These are phyloP conservation scores for Eilema depressum DNA, from an alignment of 2,888 invertebrate species.

Conservation along the genomic window DNA sequence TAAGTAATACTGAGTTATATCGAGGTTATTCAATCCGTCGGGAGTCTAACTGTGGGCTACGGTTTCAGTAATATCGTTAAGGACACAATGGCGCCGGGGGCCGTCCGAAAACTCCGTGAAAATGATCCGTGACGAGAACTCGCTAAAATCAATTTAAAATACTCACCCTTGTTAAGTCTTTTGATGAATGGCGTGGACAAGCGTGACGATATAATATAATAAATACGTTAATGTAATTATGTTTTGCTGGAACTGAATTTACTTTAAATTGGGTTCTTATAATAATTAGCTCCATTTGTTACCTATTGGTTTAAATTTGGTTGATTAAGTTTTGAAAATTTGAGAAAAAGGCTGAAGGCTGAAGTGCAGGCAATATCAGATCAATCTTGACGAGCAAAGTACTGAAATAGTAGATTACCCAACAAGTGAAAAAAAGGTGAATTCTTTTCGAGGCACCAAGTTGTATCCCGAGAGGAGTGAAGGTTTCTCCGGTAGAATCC, in stretches of 20 bases:
- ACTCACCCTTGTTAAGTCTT: conserved; percentile 74
- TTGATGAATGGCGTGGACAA: conserved; percentile 61
- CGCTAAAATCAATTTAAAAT: conserved; percentile 79
- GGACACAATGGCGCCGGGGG: conserved; percentile 67
- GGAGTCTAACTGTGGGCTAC: conserved; percentile 52
- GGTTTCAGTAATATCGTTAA: conserved; percentile 69
- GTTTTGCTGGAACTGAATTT: conserved; percentile 14
- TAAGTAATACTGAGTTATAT: conserved; percentile 67
- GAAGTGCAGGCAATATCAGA: no score
- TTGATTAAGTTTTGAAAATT: neutral
- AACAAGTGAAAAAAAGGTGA: no score
- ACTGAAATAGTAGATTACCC: no score
- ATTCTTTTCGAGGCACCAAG: no score
- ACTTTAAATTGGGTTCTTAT: no score
- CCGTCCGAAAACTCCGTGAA: conserved; percentile 45
- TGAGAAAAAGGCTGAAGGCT: neutral
- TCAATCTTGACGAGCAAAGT: no score
- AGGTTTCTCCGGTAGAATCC: no score
- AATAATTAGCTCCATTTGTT: no score
- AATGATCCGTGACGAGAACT: conserved; percentile 79
- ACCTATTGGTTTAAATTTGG: neutral
- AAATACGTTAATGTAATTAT: conserved; percentile 49
- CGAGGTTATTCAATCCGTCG: conserved; percentile 70
- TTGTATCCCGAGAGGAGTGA: no score
- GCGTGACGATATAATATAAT: conserved; percentile 55